A percentile compares a stretch with the other conserved stretches of the same genome.
Conservation (phyloP, 2,113 vertebrate genomes). For the Sitta europaea region DNA sequence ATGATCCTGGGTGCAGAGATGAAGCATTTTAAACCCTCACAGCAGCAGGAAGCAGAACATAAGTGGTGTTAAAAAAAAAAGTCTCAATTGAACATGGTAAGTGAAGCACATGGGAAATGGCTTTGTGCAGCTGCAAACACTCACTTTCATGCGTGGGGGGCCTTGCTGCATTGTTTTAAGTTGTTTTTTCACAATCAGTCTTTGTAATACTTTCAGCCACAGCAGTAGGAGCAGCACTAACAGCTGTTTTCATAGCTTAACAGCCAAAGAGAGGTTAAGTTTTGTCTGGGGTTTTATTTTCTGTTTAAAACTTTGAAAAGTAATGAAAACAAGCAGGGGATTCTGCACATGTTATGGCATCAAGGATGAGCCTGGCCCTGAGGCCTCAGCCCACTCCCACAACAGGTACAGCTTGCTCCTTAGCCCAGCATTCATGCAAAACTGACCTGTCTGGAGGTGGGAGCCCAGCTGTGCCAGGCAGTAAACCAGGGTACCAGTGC, state of each 20-base stretch:
- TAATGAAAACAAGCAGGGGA: background rate
- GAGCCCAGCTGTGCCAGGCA: background rate
- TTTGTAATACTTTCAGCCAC: background rate
- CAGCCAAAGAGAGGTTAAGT: background rate
- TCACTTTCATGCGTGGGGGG: fast-evolving
- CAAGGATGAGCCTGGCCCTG: background rate
- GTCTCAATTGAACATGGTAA: background rate
- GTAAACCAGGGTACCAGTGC: fast-evolving
- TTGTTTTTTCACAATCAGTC: background rate
- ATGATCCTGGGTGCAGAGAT: background rate
- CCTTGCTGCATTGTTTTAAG: background rate
- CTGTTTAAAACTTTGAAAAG: background rate
- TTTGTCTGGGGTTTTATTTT: background rate
- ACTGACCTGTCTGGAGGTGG: background rate
- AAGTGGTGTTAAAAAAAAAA: background rate
- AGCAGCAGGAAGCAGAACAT: background rate
- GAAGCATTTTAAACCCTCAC: background rate
- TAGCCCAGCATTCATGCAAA: background rate
- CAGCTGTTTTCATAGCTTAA: background rate
- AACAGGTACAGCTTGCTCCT: background rate
- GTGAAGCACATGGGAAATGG: background rate
- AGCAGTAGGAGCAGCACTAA: background rate
- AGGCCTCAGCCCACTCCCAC: fast-evolving
- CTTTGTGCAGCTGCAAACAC: background rate
- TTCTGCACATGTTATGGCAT: background rate